Conservation (phyloP, 2,113 vertebrate genomes). For the Rhinoderma darwinii region DNA sequence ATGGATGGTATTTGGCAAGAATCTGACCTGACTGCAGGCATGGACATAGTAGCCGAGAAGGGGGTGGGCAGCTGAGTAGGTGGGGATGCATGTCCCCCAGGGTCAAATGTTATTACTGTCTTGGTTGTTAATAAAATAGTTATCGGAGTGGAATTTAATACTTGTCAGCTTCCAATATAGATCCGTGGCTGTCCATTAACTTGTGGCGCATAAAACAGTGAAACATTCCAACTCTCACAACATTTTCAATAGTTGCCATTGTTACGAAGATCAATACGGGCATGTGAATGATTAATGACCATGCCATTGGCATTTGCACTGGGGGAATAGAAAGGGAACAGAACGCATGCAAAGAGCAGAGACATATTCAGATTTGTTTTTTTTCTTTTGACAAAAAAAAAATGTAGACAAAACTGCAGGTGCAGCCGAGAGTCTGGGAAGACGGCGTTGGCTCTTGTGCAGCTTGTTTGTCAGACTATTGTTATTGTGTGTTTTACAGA, state of each 20-base stretch:
- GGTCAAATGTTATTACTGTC: background rate
- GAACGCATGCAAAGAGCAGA: background rate
- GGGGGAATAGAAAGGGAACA: background rate
- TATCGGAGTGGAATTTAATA: background rate
- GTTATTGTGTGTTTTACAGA: constrained; percentile 4
- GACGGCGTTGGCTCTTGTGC: background rate
- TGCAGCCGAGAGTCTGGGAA: background rate
- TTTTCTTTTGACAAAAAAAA: background rate
- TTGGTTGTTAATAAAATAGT: background rate
- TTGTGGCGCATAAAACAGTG: background rate
- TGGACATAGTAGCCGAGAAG: background rate
- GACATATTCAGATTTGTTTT: background rate
- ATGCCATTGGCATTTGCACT: constrained; percentile 28
- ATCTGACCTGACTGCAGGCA: constrained; percentile 23
- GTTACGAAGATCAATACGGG: constrained; percentile 35
- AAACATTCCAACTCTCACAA: constrained; percentile 1
- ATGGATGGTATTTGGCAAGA: constrained; percentile 44
- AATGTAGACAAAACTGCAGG: constrained; percentile 27
- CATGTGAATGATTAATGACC: constrained; percentile 48
- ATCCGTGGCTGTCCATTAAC: background rate
- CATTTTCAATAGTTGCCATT: constrained; percentile 47
- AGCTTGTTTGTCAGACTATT: constrained; percentile 15
- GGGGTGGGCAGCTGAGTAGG: background rate
- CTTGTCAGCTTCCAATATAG: background rate
- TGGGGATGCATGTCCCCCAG: background rate